phyloP scores from a whole-genome alignment of 2,888 invertebrate genomes.

The Scelioninae gen. 1 region DNA sequence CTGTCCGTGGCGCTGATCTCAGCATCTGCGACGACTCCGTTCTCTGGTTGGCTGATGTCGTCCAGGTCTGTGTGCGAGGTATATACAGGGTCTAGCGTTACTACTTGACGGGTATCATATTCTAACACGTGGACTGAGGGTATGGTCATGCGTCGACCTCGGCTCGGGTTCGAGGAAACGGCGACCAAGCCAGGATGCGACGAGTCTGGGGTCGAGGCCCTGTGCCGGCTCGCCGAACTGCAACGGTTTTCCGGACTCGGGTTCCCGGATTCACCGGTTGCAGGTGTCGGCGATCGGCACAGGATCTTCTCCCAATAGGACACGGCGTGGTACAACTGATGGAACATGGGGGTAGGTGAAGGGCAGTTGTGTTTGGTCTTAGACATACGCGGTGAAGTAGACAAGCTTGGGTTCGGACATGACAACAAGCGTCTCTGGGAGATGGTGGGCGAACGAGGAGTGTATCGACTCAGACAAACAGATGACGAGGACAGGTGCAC shows the following conservation, averaged over 20 bases:
- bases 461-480: conserved; percentile 75
- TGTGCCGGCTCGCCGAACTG: conserved; percentile 6
- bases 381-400: conserved; percentile 52
- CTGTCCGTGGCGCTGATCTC: conserved; percentile 86
- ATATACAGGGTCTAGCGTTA: conserved; percentile 83
- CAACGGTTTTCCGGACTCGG: conserved; percentile 3
- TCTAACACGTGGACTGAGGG: conserved; percentile 80
- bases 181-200: no score
- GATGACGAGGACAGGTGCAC: conserved; percentile 71
- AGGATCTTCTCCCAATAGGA: conserved; percentile 82
- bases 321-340: conserved; percentile 85
- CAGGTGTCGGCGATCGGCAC: conserved; percentile 74
- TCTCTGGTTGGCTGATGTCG: conserved; percentile 89
- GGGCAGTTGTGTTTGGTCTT: conserved; percentile 80
- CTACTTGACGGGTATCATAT: conserved; percentile 81
- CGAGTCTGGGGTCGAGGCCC: conserved; percentile 40
- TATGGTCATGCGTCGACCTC: conserved; percentile 79
- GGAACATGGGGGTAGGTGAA: conserved; percentile 85
- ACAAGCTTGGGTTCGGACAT: conserved; percentile 75
- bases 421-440: conserved; percentile 79
- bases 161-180: conserved; percentile 17
- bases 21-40: conserved; percentile 86
- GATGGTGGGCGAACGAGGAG: conserved; percentile 76
- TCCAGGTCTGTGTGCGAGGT: conserved; percentile 87
- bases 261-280: conserved; percentile 50